Evolutionary conservation across 2,888 invertebrate species (phyloP), one percentile per base, ranked within the genome.

Genomic region (Adineta ricciae): DNA sequence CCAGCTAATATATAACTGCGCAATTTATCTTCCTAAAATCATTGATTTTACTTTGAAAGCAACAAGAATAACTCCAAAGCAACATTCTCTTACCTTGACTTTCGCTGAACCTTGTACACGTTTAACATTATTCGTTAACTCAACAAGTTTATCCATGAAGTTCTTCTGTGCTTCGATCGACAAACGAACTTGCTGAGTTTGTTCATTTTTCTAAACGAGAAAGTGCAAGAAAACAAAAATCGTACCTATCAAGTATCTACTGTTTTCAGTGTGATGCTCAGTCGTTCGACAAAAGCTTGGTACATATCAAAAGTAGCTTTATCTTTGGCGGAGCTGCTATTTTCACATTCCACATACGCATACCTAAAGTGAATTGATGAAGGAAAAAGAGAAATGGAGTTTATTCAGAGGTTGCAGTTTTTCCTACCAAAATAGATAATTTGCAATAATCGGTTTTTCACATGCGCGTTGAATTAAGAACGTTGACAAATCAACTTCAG

Each of bases 381-480:
- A 8, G 8, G 24, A 24, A 1, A 36, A 72, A 21, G n/a, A n/a
- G n/a, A n/a, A n/a, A n/a, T n/a, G n/a, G n/a, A n/a, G n/a, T n/a
- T 11, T 19, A 78, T 24, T 36, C 24, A 46, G 5, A 46, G 46
- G 11, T 46, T 46, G 11, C 5, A 46, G 24, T 32, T 64, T 56
- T 16, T 87, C 88, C 87, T 96, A 92, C 99, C 99, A 99, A 91
- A 95, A 98, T 88, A 99, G 94, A 91, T 97, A 98, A 92, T 97
- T 98, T 83, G 96, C 96, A 83, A 99, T 92, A 27, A 93, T 94
- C 84, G 94, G 93, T 92, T 97, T 96, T 88, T 93, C 93, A 90
- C 95, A 94, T 0, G 97, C 96, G 85, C 97, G 93, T 84, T 93
- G 93, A 87, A 98, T 96, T 24, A 98, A 93, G 92, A 97, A 97